Conservation (phyloP, 2,113 vertebrate genomes). For the Nesogale talazaci region DNA sequence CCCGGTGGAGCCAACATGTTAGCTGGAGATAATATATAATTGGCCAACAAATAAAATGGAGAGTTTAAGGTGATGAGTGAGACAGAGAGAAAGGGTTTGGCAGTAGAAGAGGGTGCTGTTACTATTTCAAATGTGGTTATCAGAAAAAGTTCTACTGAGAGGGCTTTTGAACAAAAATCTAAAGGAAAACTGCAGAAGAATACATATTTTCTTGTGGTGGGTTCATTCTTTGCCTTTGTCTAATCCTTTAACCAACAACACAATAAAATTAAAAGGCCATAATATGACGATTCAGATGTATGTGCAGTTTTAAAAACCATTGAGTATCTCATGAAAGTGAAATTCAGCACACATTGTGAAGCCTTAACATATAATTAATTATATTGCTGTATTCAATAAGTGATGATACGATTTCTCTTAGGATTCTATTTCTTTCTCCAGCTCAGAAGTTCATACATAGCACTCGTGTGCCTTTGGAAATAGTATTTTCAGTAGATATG, state of each 20-base stretch:
- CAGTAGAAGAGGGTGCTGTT: neutral
- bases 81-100: neutral
- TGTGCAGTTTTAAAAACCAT: neutral
- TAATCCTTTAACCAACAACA: slow-evolving; percentile 3
- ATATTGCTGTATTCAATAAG: neutral
- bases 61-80: neutral
- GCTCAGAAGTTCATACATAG: neutral
- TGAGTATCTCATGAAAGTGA: slow-evolving; percentile 43
- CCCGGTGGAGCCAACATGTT: too few species aligned
- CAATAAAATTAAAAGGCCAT: slow-evolving; percentile 15
- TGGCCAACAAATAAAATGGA: slow-evolving; percentile 8
- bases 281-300: slow-evolving; percentile 18
- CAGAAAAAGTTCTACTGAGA: too few species aligned
- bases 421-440: neutral
- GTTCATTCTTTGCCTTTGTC: neutral
- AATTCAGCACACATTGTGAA: neutral
- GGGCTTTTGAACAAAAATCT: too few species aligned
- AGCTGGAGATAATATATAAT: neutral
- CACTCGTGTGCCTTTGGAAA: neutral
- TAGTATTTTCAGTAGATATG: neutral
- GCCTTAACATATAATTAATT: slow-evolving; percentile 2
- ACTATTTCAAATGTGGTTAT: too few species aligned
- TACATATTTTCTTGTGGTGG: slow-evolving; percentile 23
- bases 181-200: neutral
- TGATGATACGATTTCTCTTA: slow-evolving; percentile 25